phyloP scores from a whole-genome alignment of 64 coral and sea anemone species.

The Acropora yongei region DNA sequence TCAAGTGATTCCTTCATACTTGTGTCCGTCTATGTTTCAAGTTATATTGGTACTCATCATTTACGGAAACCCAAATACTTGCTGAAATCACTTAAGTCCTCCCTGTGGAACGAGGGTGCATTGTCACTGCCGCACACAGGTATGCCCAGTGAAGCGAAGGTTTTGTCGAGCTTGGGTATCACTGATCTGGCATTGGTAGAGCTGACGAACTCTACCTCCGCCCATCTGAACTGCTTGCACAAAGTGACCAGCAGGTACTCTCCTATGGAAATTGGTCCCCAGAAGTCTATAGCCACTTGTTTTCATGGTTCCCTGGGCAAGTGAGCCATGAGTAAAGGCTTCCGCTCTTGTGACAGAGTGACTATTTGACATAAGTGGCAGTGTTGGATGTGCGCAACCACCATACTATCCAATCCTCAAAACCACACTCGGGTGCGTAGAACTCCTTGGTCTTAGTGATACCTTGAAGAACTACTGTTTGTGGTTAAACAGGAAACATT shows the following conservation, averaged over 20 bases:
- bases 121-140: conserved; percentile 6
- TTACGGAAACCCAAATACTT: too few relatives aligned
- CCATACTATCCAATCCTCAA: conserved; percentile 1
- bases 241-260: conserved; percentile 52
- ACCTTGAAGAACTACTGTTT: too few relatives aligned
- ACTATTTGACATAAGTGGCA: conserved; percentile 49
- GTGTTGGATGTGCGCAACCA: background rate
- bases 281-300: conserved; percentile 10
- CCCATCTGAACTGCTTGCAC: conserved; percentile 36
- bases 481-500: too few relatives aligned
- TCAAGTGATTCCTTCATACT: background rate
- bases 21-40: too few relatives aligned
- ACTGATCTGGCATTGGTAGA: too few relatives aligned
- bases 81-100: too few relatives aligned
- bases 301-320: conserved; percentile 30
- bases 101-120: too few relatives aligned
- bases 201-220: conserved; percentile 37
- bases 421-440: background rate
- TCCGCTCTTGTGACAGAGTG: background rate
- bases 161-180: conserved; percentile 15
- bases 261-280: conserved; percentile 10
- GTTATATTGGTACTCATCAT: too few relatives aligned
- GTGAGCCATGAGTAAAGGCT: conserved; percentile 4
- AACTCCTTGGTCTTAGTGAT: background rate
- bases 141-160: conserved; percentile 32